Percentiles rank a stretch among this genome's conserved stretches.
phyloP scores from a whole-genome alignment of 2,888 invertebrate genomes.

The Pachycephus smyrnensis region DNA sequence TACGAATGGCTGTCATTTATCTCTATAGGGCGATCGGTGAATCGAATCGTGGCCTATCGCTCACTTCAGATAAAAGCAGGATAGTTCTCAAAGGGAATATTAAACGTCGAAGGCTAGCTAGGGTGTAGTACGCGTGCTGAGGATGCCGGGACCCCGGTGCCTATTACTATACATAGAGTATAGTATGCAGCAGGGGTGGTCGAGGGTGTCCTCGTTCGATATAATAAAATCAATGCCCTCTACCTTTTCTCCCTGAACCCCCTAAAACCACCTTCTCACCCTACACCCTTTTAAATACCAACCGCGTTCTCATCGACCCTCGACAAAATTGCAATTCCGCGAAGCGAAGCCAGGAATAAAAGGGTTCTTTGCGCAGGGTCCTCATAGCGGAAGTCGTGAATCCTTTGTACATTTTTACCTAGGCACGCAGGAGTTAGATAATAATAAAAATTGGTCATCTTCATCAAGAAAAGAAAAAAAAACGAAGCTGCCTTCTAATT shows the following conservation, averaged over 20 bases:
- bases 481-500: neutral
- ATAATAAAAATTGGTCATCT: neutral
- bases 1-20: neutral
- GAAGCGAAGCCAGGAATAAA: neutral
- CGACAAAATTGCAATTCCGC: neutral
- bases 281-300: neutral
- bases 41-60: constrained; percentile 1
- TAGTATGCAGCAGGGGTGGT: neutral
- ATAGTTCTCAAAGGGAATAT: neutral
- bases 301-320: neutral
- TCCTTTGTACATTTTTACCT: neutral
- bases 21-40: constrained; percentile 1
- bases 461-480: neutral
- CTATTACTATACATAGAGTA: neutral
- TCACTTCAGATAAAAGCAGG: neutral
- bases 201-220: neutral
- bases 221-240: neutral
- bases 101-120: neutral
- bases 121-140: neutral
- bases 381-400: neutral
- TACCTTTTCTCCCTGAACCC: neutral
- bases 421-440: neutral
- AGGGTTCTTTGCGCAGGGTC: neutral
- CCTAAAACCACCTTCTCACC: neutral
- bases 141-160: neutral